Base-by-base conservation (phyloP, 2,797 vertebrate genomes). In the Danio kyathit region DNA sequence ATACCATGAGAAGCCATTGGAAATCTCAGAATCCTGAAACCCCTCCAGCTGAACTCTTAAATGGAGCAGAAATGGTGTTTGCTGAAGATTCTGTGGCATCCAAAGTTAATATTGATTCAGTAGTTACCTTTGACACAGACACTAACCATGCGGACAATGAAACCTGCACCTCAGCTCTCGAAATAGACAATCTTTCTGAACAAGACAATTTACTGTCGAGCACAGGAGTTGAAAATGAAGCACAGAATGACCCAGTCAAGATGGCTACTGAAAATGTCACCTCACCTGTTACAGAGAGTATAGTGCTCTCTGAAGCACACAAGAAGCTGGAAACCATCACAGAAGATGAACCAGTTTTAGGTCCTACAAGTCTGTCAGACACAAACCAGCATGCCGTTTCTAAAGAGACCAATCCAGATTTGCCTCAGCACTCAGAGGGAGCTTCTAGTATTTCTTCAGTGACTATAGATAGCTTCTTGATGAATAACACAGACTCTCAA, bases 1-100 rank as follows among this genome's bases (percentile, higher is more conserved):
- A 96, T 61, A 85, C 83, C 12, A 94, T 99, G 94, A 94, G 88
- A 83, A 59, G 67, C 3, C 95, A 91, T 81, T 96, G 94, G 92
- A 81, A 41, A 80, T 56, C 1, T 80, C 67, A 4, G 14, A 51
- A 19, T 38, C 9, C 17, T 38, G 11, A 77, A 71, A 80, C 4
- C 43, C 64, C 60, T 29, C 76, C 71, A 17, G 6, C 51, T 79
- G 66, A 83, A 29, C 8, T 43, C 8, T 7, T 52, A 44, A 40
- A 43, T 46, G 46, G n/a, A 65, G 16, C 21, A 40, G 19, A 43
- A 63, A 44, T 19, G 0, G 12, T 43, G 1, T 9, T 64, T n/a
- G 16, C 6, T 5, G 40, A 70, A 59, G 69, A 56, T 5, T 69
- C n/a, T 16, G 8, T 79, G 13, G n/a, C n/a, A 21, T 6, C 7